Evolutionary conservation across 2,888 invertebrate species (phyloP).

Genomic region (Pachymerium ferrugineum): DNA sequence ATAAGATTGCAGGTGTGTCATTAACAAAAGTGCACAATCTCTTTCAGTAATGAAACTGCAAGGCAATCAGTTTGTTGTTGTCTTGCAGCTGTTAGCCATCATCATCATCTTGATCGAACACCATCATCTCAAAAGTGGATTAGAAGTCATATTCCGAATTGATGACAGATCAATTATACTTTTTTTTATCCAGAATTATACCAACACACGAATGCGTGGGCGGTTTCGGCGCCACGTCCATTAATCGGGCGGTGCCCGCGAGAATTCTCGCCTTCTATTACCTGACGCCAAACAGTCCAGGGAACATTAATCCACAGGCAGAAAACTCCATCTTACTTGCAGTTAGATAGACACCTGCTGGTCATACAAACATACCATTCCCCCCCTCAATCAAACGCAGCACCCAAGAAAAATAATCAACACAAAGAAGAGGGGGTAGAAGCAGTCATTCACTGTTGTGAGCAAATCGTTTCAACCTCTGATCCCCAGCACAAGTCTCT

Average conservation of each 20-base stretch:
- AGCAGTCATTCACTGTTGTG: neutral
- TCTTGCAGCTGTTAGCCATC: constrained; percentile 9
- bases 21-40: constrained; percentile 18
- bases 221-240: neutral
- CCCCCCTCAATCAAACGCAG: neutral
- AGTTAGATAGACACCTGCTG: neutral
- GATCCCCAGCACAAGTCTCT: neutral
- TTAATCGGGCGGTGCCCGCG: neutral
- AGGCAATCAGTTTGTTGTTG: constrained; percentile 14
- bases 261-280: constrained; percentile 17
- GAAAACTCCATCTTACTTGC: neutral
- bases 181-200: neutral
- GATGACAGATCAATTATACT: neutral
- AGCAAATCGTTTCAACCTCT: constrained; percentile 2
- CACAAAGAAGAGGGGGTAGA: neutral
- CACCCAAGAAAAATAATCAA: neutral
- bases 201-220: neutral
- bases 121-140: neutral
- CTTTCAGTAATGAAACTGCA: constrained; percentile 14
- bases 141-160: neutral
- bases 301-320: neutral
- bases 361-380: neutral
- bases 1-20: constrained; percentile 21
- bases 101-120: constrained; percentile 10
- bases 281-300: neutral